Evolutionary conservation across 2,797 vertebrate species (phyloP), one percentile per base, ranked within the genome.

Genomic region (Eutrigla gurnardus): DNA sequence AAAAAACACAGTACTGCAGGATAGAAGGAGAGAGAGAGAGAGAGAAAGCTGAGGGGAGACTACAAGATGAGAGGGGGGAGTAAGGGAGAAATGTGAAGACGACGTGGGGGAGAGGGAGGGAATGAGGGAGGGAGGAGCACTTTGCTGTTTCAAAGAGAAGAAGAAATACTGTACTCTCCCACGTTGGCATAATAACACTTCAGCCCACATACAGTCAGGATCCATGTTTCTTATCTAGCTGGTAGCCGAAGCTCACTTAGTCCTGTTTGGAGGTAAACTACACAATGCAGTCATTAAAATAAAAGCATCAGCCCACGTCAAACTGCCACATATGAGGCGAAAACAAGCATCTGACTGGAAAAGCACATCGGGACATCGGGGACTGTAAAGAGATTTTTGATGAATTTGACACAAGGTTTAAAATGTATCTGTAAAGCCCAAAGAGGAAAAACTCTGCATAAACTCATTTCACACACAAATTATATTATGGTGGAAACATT

Each of bases 161-260:
- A 77, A 71, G 45, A 77, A 87, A 86, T 52, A 73, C 50, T 70
- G 72, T 81, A 83, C 77, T 71, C 25, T 72, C 61, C 79, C 64
- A 75, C 62, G 3, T 4, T 78, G 70, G 36, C 63, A 68, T 65
- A 53, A 82, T 72, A 78, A 79, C 78, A 68, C 77, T 25, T 73
- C 82, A 87, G 78, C 84, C 77, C 86, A 84, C 86, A 81, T 79
- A 70, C 64, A 69, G 70, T 39, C 18, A 47, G 59, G 40, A 81
- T 84, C 81, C 81, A 72, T 86, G 86, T 85, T 55, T 63, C 8
- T 68, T 53, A 57, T 45, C 54, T 46, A 53, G 57, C 64, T 15
- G 11, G 43, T 25, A 72, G 43, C 18, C 64, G 11, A 55, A 17
- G 54, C 71, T 58, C 53, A 79, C 15, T 67, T 58, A 37, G 63